These are phyloP conservation scores for Machimus rusticus DNA, from an alignment of 2,888 invertebrate genomes.

Conservation along the genomic window DNA sequence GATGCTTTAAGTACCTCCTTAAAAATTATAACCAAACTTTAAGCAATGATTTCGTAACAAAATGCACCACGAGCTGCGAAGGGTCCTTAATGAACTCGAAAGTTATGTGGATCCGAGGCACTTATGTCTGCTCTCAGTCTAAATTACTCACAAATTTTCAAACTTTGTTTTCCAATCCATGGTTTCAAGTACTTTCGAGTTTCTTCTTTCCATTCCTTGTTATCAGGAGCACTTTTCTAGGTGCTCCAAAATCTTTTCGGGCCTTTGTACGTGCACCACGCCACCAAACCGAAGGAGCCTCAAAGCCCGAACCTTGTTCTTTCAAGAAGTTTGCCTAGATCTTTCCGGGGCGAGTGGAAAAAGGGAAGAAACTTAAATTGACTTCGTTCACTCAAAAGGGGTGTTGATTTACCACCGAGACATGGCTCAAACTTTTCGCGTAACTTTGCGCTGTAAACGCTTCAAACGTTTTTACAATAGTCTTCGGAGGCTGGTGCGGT, in stretches of 20 bases:
- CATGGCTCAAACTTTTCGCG: background rate
- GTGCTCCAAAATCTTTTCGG: background rate
- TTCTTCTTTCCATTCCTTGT: background rate
- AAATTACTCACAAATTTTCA: background rate
- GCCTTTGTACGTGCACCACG: background rate
- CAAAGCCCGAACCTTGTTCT: background rate
- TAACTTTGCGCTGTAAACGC: background rate
- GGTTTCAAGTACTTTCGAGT: background rate
- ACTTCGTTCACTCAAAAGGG: background rate
- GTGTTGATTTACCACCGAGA: background rate
- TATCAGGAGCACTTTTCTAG: background rate
- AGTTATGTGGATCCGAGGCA: background rate
- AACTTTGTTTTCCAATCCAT: background rate
- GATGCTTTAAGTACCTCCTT: background rate
- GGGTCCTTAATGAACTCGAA: background rate
- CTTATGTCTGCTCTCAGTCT: background rate
- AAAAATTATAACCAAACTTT: background rate
- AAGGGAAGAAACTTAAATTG: background rate
- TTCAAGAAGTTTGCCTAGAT: background rate
- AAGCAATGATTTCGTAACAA: background rate
- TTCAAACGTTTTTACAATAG: background rate
- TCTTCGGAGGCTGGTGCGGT: background rate
- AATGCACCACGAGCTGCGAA: background rate
- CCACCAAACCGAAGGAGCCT: background rate
- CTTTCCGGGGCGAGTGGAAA: background rate